phyloP scores from a whole-genome alignment of 1,140 invertebrate genomes.

The Panulirus ornatus region DNA sequence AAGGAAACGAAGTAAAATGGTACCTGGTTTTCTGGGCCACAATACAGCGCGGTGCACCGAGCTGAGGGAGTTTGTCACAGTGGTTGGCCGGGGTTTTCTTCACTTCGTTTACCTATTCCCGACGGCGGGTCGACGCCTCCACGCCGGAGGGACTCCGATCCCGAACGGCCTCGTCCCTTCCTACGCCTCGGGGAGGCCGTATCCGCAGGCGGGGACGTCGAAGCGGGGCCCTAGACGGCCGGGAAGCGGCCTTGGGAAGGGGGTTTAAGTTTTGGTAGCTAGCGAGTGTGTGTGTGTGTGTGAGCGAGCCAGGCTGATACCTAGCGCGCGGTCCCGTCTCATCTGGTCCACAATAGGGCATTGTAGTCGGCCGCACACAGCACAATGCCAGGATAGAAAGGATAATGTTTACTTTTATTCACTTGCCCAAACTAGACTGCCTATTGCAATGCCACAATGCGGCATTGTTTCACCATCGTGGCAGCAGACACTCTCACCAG shows the following conservation, averaged over 20 bases:
- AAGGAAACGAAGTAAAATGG: conserved; percentile 64
- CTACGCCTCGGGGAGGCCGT: not conserved
- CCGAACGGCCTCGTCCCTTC: too few species aligned
- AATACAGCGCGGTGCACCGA: conserved; percentile 39
- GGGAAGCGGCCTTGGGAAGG: not conserved
- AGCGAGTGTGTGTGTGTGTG: conserved; percentile 3
- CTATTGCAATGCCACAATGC: conserved; percentile 71
- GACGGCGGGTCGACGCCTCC: not conserved
- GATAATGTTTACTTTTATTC: conserved; percentile 72
- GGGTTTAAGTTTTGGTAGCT: not conserved
- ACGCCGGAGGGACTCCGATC: not conserved
- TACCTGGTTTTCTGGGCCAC: conserved; percentile 66
- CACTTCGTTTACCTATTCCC: conserved; percentile 15
- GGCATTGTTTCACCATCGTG: conserved; percentile 56
- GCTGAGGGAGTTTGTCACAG: conserved; percentile 28
- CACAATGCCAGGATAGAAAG: conserved; percentile 70
- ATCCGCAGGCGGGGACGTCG: not conserved
- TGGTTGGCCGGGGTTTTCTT: not conserved
- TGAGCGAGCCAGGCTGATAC: conserved; percentile 58
- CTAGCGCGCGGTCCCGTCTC: conserved; percentile 58
- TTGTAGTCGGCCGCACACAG: conserved; percentile 62
- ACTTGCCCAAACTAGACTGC: conserved; percentile 70
- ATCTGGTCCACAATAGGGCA: conserved; percentile 66
- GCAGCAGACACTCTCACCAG: not conserved
- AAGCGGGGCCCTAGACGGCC: too few species aligned